Conservation (phyloP, 2,888 invertebrate genomes). For the Nematopogon swammerdamellus region DNA sequence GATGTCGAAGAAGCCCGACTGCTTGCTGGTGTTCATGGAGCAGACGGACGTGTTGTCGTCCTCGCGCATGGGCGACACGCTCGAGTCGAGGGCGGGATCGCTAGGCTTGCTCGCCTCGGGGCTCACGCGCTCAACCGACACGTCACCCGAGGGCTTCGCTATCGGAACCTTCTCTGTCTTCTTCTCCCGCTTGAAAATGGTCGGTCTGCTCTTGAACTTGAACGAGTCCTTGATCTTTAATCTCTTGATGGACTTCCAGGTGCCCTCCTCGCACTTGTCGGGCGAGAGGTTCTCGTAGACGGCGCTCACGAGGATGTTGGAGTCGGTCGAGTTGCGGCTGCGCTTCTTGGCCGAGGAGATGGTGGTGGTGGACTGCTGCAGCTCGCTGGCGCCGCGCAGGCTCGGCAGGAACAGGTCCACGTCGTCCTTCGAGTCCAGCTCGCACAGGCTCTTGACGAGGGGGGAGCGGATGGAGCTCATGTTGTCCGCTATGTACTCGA, state of each 20-base stretch:
- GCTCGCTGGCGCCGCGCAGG: slow-evolving; percentile 26
- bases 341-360: slow-evolving; percentile 50
- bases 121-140: slow-evolving; percentile 39
- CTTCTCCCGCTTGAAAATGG: slow-evolving; percentile 45
- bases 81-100: slow-evolving; percentile 41
- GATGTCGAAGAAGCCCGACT: slow-evolving; percentile 49
- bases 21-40: slow-evolving; percentile 47
- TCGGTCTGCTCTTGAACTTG: slow-evolving; percentile 48
- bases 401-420: slow-evolving; percentile 28
- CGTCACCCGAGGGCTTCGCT: slow-evolving; percentile 37
- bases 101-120: slow-evolving; percentile 42
- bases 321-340: slow-evolving; percentile 47
- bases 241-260: slow-evolving; percentile 51
- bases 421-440: slow-evolving; percentile 42
- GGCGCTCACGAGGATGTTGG: slow-evolving; percentile 41
- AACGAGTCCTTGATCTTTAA: slow-evolving; percentile 52
- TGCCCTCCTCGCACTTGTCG: slow-evolving; percentile 44
- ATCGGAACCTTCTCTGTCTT: slow-evolving; percentile 19
- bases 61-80: slow-evolving; percentile 45
- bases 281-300: slow-evolving; percentile 36
- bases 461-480: slow-evolving; percentile 40
- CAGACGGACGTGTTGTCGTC: slow-evolving; percentile 45
- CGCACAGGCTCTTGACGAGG: slow-evolving; percentile 44
- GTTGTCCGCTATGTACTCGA: slow-evolving; percentile 40
- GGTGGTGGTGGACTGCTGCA: slow-evolving; percentile 43